Percentiles rank a stretch among this genome's conserved stretches.
Evolutionary conservation across 2,888 invertebrate species (phyloP).

Genomic region (Platynereis dumerilii): DNA sequence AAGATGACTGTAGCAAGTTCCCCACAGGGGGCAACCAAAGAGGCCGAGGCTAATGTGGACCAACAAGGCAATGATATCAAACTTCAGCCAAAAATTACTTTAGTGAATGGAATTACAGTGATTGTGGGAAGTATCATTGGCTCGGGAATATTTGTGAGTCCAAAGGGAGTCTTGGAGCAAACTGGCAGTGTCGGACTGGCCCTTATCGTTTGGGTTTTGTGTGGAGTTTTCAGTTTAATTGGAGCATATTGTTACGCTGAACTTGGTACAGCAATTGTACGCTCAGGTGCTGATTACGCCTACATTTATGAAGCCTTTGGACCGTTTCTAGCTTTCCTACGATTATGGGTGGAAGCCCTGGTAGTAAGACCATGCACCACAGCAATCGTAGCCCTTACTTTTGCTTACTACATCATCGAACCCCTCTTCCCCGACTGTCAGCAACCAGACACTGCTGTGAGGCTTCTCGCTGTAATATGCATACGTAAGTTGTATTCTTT

Average conservation of each 20-base stretch:
- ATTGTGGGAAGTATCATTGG: constrained; percentile 98
- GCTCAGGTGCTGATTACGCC: constrained; percentile 67
- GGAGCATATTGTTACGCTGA: constrained; percentile 98
- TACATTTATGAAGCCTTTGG: constrained; percentile 99
- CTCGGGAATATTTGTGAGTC: constrained; percentile 95
- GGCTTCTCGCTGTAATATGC: constrained; percentile 89
- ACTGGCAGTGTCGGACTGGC: constrained; percentile 94
- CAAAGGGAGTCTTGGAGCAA: constrained; percentile 86
- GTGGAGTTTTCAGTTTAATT: constrained; percentile 95
- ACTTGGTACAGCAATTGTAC: constrained; percentile 82
- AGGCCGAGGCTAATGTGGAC: constrained; percentile 5
- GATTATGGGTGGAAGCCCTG: constrained; percentile 99
- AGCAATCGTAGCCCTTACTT: constrained; percentile 92
- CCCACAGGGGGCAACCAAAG: background rate
- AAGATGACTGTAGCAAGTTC: no score
- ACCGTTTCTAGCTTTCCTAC: constrained; percentile 92
- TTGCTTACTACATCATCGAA: constrained; percentile 93
- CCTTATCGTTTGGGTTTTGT: constrained; percentile 84
- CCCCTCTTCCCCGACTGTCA: constrained; percentile 94
- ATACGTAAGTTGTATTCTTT: constrained; percentile 77
- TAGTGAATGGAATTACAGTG: constrained; percentile 91
- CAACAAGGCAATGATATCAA: no score
- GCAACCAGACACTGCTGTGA: constrained; percentile 85
- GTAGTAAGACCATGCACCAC: constrained; percentile 92
- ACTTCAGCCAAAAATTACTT: constrained; percentile 92